Evolutionary conservation across 2,888 invertebrate genomes (phyloP).

Genomic region (Drosophila paracracens): DNA sequence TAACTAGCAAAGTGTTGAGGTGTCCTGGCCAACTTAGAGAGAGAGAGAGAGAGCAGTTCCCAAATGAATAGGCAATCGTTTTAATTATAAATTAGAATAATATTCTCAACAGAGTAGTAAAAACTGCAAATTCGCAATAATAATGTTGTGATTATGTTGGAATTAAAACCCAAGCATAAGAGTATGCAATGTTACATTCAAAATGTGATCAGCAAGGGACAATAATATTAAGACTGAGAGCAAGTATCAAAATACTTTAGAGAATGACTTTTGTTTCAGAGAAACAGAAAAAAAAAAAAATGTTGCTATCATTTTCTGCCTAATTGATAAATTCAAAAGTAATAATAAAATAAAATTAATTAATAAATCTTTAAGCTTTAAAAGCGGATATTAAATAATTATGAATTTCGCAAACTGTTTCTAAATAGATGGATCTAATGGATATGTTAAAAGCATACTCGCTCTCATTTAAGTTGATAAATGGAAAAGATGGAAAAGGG

Average conservation of each 20-base stretch:
- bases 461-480: slow-evolving; percentile 4
- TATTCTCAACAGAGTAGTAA: slow-evolving; percentile 58
- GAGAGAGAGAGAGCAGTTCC: slow-evolving; percentile 42
- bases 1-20: slow-evolving; percentile 70
- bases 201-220: background rate
- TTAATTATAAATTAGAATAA: slow-evolving; percentile 71
- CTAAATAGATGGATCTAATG: background rate
- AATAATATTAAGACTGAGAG: background rate
- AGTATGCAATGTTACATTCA: slow-evolving; percentile 10
- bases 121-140: slow-evolving; percentile 34
- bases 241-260: background rate
- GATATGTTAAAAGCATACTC: background rate
- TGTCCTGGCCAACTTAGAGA: slow-evolving; percentile 21
- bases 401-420: background rate
- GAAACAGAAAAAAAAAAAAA: background rate
- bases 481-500: slow-evolving; percentile 14
- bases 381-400: background rate
- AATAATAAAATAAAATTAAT: background rate
- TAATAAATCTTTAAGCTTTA: background rate
- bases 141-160: background rate
- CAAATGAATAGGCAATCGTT: slow-evolving; percentile 72
- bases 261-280: background rate
- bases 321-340: background rate
- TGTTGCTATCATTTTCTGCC: background rate
- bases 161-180: background rate